Evolutionary conservation across 2,113 vertebrate genomes (phyloP).

Genomic region (Anolis sagrei): DNA sequence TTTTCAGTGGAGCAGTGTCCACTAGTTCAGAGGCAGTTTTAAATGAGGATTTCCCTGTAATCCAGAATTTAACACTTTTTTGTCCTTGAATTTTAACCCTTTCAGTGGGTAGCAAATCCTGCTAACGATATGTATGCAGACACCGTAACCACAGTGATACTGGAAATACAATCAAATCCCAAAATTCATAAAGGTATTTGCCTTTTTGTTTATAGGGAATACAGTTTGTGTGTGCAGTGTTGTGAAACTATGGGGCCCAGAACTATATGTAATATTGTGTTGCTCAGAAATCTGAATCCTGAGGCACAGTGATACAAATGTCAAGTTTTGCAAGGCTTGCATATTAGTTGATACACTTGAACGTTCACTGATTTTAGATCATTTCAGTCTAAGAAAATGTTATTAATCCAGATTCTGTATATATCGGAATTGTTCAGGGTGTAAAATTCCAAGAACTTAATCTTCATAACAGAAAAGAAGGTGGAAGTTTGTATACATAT

Average conservation of each 20-base stretch:
- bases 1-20: background rate
- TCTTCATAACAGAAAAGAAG: background rate
- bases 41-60: fast-evolving
- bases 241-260: background rate
- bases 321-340: background rate
- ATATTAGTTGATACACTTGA: background rate
- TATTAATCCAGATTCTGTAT: background rate
- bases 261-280: no score
- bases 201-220: background rate
- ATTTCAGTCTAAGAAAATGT: background rate
- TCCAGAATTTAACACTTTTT: background rate
- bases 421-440: background rate
- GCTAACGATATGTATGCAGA: conserved; percentile 98
- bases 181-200: conserved; percentile 90
- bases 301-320: background rate
- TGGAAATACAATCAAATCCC: conserved; percentile 97
- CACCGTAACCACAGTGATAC: conserved; percentile 91
- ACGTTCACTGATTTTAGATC: background rate
- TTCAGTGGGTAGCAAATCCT: conserved; percentile 94
- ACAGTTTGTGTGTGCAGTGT: background rate
- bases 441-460: background rate
- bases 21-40: no score
- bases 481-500: background rate
- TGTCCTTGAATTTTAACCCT: background rate
- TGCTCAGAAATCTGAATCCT: no score